Percentiles rank a stretch among this genome's conserved stretches.
Evolutionary conservation across 2,113 vertebrate species (phyloP).

Genomic region (Lonchura striata): DNA sequence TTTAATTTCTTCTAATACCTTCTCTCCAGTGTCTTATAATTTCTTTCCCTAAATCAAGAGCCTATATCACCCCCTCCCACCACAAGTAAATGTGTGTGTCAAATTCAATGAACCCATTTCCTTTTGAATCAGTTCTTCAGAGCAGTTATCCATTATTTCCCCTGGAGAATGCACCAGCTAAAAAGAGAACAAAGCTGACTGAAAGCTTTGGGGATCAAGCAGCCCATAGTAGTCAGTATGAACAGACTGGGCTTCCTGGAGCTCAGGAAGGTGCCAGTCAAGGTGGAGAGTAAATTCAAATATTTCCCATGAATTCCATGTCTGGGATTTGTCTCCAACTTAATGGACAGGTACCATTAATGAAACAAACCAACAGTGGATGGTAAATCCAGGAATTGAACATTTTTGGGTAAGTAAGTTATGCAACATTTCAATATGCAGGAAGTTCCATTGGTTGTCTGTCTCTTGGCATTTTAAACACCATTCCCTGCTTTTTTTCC

Average conservation of each 20-base stretch:
- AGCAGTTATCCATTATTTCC: neutral
- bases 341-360: neutral
- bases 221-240: neutral
- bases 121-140: neutral
- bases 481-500: neutral
- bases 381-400: neutral
- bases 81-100: neutral
- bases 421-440: neutral
- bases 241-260: neutral
- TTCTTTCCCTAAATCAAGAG: neutral
- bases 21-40: neutral
- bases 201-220: neutral
- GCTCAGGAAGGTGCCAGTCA: neutral
- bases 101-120: neutral
- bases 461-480: neutral
- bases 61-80: rapidly evolving
- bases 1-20: neutral
- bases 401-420: neutral
- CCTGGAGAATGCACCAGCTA: neutral
- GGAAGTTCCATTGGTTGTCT: neutral
- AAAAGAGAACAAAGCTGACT: neutral
- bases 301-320: neutral
- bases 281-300: neutral
- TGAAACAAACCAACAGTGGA: neutral
- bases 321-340: neutral